Evolutionary conservation across 2,888 invertebrate genomes (phyloP), one percentile per base, ranked within the genome.

Genomic region (Trissolcus japonicus): DNA sequence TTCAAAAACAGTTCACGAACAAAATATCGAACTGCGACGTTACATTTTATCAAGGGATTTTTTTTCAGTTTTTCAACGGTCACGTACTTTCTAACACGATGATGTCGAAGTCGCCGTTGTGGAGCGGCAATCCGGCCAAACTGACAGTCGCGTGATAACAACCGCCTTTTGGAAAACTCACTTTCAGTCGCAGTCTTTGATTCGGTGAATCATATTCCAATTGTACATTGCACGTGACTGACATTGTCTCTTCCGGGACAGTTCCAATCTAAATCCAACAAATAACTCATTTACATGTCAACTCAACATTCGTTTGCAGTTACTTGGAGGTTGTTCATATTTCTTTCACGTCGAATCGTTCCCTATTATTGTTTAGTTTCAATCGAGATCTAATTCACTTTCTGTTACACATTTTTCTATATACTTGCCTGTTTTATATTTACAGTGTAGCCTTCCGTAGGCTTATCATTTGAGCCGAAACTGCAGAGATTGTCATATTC

Each of bases 91-190:
- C 95, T 63, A 97, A 92, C 53, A 97, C 97, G 84, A 98, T 95
- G 85, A 97, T 95, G 89, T 96, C 96, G 85, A 97, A 97, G 88
- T 96, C 95, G 29, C 97, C 97, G 86, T 97, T 96, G 83, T 95
- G 95, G 83, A 97, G 90, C 85, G 94, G 92, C 76, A 92, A 91
- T 54, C 93, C 94, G 68, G 93, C 92, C 86, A 95, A 95, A 83
- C 92, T 93, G 60, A 97, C 94, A 14, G 92, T 92, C 66, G 96
- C 96, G 84, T 94, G 93, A 90, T 94, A 95, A 85, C 96, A 95
- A 59, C 95, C 96, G 79, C 96, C 94, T 82, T 92, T 91, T 40
- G 94, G 92, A 89, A 97, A 95, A 83, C 94, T 93, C 77, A 96
- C 92, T 83, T 94, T 92, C 83, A 96, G 92, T 74, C 92, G 93